Evolutionary conservation across 1,140 invertebrate species (phyloP).

Genomic region (Euwallacea similis): DNA sequence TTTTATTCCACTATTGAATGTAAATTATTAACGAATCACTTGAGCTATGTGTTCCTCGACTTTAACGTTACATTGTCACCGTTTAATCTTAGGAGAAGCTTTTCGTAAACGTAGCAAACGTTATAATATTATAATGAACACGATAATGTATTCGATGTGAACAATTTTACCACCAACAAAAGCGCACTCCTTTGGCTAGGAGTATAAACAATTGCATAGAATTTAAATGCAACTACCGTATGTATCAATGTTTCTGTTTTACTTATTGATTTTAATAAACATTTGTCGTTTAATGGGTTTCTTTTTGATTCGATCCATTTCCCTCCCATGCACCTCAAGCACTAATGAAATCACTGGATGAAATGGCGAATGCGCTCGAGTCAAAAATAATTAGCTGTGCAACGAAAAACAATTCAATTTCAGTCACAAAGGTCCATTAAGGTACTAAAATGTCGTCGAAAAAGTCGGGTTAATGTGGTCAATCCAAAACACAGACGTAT

Average conservation of each 20-base stretch:
- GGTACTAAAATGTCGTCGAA: too few species aligned
- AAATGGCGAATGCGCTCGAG: too few species aligned
- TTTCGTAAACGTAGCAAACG: too few species aligned
- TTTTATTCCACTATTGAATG: constrained; percentile 26
- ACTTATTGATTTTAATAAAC: constrained; percentile 56
- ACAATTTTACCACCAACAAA: constrained; percentile 38
- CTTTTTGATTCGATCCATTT: neutral
- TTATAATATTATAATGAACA: constrained; percentile 9
- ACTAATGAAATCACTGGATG: too few species aligned
- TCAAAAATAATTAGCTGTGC: too few species aligned
- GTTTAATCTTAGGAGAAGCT: neutral
- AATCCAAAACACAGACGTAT: too few species aligned
- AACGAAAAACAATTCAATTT: too few species aligned
- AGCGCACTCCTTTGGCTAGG: constrained; percentile 45
- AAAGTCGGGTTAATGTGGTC: too few species aligned
- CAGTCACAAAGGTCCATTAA: too few species aligned
- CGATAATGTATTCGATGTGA: constrained; percentile 31
- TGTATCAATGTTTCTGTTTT: constrained; percentile 55
- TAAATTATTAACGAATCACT: constrained; percentile 22
- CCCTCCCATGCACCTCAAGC: too few species aligned
- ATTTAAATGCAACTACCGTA: constrained; percentile 50
- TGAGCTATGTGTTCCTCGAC: constrained; percentile 31
- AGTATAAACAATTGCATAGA: constrained; percentile 51
- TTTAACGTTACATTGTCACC: constrained; percentile 51
- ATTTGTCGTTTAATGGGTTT: constrained; percentile 49